Percentiles rank a stretch among this genome's conserved stretches.
Evolutionary conservation across 2,797 vertebrate species (phyloP).

Genomic region (Sebastes paucispinis): DNA sequence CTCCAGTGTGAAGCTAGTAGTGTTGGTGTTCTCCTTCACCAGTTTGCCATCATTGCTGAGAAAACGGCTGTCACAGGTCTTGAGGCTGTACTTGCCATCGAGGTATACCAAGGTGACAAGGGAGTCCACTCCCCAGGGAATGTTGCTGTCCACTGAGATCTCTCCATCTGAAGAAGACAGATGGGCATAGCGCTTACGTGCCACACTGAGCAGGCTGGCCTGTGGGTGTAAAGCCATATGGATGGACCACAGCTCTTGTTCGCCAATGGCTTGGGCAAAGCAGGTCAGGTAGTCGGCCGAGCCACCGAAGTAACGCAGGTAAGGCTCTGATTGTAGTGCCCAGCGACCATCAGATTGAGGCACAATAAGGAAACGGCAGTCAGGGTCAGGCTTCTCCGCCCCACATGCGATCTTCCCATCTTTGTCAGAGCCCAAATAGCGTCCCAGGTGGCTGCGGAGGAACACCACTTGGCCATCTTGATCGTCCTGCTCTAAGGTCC

Average conservation of each 20-base stretch:
- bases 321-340: constrained; percentile 90
- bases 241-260: constrained; percentile 92
- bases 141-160: constrained; percentile 91
- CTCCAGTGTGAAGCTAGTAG: constrained; percentile 90
- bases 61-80: constrained; percentile 92
- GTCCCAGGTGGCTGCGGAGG: constrained; percentile 93
- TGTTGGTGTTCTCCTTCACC: constrained; percentile 85
- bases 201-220: constrained; percentile 92
- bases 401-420: constrained; percentile 92
- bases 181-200: constrained; percentile 94
- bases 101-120: constrained; percentile 92
- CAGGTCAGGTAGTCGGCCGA: constrained; percentile 92
- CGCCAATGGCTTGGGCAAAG: constrained; percentile 90
- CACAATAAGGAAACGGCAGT: constrained; percentile 91
- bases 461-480: constrained; percentile 88
- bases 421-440: constrained; percentile 91
- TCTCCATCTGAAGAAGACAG: constrained; percentile 90
- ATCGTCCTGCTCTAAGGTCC: constrained; percentile 93
- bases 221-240: constrained; percentile 96
- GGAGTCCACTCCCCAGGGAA: constrained; percentile 95
- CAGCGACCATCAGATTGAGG: constrained; percentile 94
- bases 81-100: constrained; percentile 92
- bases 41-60: constrained; percentile 91
- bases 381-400: constrained; percentile 84
- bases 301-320: constrained; percentile 93